Evolutionary conservation across 2,888 invertebrate genomes (phyloP).

Genomic region (Shargacucullia verbasci): DNA sequence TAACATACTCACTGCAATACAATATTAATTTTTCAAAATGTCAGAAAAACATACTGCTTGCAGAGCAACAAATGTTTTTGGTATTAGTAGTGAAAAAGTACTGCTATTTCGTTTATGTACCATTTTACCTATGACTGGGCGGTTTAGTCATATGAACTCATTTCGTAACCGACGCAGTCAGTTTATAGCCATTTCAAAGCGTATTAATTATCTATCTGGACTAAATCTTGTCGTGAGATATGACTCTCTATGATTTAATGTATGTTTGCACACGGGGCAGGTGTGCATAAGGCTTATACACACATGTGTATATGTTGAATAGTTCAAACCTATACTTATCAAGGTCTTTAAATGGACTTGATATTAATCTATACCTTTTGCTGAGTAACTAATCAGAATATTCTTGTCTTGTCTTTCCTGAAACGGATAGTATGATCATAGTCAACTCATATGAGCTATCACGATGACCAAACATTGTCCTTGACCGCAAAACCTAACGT

Average conservation of each 20-base stretch:
- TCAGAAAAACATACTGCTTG: too few relatives aligned
- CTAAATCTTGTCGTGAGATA: slow-evolving; percentile 38
- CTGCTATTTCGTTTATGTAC: slow-evolving; percentile 34
- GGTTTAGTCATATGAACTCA: slow-evolving; percentile 48
- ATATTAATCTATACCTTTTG: too few relatives aligned
- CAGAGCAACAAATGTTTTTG: background rate
- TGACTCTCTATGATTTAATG: slow-evolving; percentile 28
- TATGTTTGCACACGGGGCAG: slow-evolving; percentile 9
- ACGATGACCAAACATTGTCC: too few relatives aligned
- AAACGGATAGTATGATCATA: too few relatives aligned
- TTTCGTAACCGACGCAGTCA: slow-evolving; percentile 55
- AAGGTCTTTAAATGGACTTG: too few relatives aligned
- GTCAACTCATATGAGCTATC: too few relatives aligned
- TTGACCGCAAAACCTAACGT: too few relatives aligned
- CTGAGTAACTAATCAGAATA: too few relatives aligned
- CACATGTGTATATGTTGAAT: too few relatives aligned
- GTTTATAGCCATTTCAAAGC: slow-evolving; percentile 48
- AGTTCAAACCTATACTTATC: background rate
- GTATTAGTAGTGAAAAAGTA: slow-evolving; percentile 18
- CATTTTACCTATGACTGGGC: slow-evolving; percentile 37
- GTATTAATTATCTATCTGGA: slow-evolving; percentile 53
- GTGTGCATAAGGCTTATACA: background rate
- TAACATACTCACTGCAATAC: too few relatives aligned
- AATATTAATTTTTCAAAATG: too few relatives aligned
- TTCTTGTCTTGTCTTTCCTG: too few relatives aligned